A percentile compares a stretch with the other conserved stretches of the same genome.
phyloP scores from a whole-genome alignment of 2,888 invertebrate species.

The Limnephilus auricula region DNA sequence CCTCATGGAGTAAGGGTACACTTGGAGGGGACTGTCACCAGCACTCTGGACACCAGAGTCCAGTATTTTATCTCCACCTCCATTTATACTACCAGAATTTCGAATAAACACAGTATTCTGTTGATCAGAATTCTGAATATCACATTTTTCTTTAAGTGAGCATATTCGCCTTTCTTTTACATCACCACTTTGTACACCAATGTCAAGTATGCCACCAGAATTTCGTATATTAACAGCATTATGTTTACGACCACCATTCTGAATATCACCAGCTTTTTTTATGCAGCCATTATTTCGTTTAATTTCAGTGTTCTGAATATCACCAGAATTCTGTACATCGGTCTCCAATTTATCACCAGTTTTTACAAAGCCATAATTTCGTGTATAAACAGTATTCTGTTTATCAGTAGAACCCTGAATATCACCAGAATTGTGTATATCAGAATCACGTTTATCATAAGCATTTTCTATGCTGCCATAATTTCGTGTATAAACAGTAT shows the following conservation, averaged over 20 bases:
- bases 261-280: background rate
- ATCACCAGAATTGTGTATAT: background rate
- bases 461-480: no score
- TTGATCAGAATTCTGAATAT: background rate
- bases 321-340: no score
- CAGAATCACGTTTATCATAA: no score
- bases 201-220: background rate
- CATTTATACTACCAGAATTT: background rate
- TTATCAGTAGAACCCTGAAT: no score
- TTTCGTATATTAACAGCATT: background rate
- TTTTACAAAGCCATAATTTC: no score
- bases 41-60: background rate
- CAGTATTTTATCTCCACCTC: background rate
- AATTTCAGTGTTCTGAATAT: no score
- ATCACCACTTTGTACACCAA: background rate
- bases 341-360: no score
- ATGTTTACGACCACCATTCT: background rate
- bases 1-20: constrained; percentile 14
- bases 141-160: background rate
- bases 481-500: no score
- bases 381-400: no score
- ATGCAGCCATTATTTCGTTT: no score
- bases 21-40: background rate
- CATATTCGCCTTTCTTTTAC: background rate
- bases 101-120: background rate